Conservation (phyloP, 2,888 invertebrate genomes). For the Melolontha melolontha region DNA sequence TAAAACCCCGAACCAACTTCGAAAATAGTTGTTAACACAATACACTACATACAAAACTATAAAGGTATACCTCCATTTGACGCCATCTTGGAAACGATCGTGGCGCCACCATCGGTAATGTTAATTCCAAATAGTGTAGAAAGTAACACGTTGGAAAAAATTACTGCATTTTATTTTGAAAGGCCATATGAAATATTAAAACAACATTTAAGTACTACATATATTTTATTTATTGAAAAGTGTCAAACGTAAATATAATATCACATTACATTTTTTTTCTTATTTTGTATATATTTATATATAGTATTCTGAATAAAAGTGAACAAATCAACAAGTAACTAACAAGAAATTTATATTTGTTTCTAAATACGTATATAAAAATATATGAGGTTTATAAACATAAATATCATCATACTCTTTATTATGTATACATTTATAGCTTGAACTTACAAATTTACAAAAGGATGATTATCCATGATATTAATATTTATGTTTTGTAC, state of each 20-base stretch:
- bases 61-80: no score
- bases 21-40: no score
- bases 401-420: conserved; percentile 15
- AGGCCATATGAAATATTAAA: background rate
- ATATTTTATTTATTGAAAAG: conserved; percentile 34
- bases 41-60: no score
- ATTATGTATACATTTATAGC: background rate
- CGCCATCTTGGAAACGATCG: no score
- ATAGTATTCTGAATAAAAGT: conserved; percentile 2
- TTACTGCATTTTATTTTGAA: no score
- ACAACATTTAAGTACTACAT: conserved; percentile 30
- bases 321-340: conserved; percentile 24
- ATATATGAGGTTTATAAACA: conserved; percentile 17
- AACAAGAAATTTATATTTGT: conserved; percentile 12
- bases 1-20: no score
- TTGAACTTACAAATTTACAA: no score
- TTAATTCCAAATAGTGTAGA: no score
- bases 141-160: no score
- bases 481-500: background rate
- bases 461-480: conserved; percentile 9
- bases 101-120: no score
- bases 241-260: conserved; percentile 34
- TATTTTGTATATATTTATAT: conserved; percentile 16
- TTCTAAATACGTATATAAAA: conserved; percentile 33
- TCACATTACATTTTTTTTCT: conserved; percentile 34